Evolutionary conservation across 2,888 invertebrate genomes (phyloP), one percentile per base, ranked within the genome.

Genomic region (Ectemnius cavifrons): DNA sequence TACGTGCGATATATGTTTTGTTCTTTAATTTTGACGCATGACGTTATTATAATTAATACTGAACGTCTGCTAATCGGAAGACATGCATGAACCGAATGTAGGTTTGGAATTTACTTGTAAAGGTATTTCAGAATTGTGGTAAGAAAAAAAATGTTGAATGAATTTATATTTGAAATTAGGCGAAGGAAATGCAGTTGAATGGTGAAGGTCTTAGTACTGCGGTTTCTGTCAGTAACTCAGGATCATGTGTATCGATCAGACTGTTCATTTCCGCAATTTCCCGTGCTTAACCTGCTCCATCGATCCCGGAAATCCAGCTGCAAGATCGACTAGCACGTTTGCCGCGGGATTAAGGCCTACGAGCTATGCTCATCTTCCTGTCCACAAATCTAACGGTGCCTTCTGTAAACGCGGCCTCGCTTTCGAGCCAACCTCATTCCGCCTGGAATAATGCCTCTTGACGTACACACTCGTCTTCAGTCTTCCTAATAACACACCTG

Each of bases 291-390:
- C 68, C 60, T 65, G 74, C 70, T 75, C 81, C 69, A 79, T 84
- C 78, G 82, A 82, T 82, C 77, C 72, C 70, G 67, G 74, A 79
- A 84, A 82, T 82, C 81, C 77, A 81, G 74, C 84, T 77, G 63
- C 63, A 74, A 82, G 76, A 84, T 84, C 84, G 81, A 82, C 84
- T 84, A 77, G 84, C 75, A 45, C 71, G 82, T 84, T 84, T 84
- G 74, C 78, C 79, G 73, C 63, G 63, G 13, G 76, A 84, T 37
- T 37, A 37, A 82, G 84, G 78, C 79, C 68, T 52, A 78, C 80
- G 79, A 82, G 79, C 76, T 82, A 84, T 63, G 71, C 79, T 84
- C 76, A 84, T 82, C 83, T 84, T 84, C 71, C 69, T 79, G 77
- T 79, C 77, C 73, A 82, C 79, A 84, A 80, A 80, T 78, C 73